Evolutionary conservation across 2,888 invertebrate genomes (phyloP), one percentile per base, ranked within the genome.

Genomic region (Hyposoter didymator): DNA sequence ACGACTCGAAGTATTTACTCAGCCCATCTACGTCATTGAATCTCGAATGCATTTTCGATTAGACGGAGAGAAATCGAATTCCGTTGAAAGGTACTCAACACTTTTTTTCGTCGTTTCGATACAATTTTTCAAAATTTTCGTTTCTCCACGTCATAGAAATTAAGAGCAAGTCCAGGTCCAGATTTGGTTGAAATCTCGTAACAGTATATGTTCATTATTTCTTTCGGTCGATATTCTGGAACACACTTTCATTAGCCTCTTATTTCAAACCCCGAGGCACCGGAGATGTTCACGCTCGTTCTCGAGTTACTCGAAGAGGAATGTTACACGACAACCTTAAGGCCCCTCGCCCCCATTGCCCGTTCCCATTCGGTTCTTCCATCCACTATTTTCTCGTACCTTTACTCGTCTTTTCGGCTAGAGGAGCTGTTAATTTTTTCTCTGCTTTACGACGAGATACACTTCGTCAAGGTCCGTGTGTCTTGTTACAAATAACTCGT

Each of bases 251-350:
- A 59, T 62, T 12, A 43, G 17, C 35, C 17, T 59, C 73, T 59
- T 14, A 22, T 82, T 76, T 72, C 74, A 84, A 85, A 84, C 78
- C 84, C 76, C 74, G 69, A 84, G 80, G 85, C 82, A 81, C 52
- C 79, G 75, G 84, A 84, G 87, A 85, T 87, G 84, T 86, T 87
- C 72, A 81, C 86, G 84, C 86, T 84, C 84, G 83, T 88, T 88
- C 87, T 89, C 87, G 85, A 87, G 87, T 89, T 89, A 88, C 88
- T 78, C 87, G 82, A 52, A 14, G 62, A 67, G 66, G 64, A 72
- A 73, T 72, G 47, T 84, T 84, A 74, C 80, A 73, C 78, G 80
- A 79, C 73, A 66, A 75, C 59, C 79, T 70, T n/a, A 75, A 64
- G 55, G 10, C 72, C 52, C 32, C 35, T 69, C 67, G 43, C 22